Evolutionary conservation across 37 sponge, comb jelly and placozoan species (phyloP), one percentile per base, ranked within the genome.

Genomic region (Beroe forskalii): DNA sequence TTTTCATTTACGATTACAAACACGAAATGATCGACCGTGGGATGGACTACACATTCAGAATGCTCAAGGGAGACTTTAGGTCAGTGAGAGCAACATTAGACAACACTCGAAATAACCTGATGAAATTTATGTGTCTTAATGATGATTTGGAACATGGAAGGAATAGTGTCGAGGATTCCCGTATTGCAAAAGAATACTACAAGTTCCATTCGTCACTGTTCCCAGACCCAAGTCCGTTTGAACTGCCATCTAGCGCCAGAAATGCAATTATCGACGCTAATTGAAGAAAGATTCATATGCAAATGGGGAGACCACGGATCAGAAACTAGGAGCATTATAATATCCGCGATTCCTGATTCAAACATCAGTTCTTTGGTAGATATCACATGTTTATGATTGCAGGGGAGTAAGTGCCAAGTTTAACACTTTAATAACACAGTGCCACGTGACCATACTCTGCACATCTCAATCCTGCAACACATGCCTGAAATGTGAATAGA

Each of bases 111-210:
- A 91, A 90, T 40, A 27, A 92, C 22, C 89, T 30, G 63, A 94
- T 92, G 92, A 99, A 99, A 91, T 99, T 99, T 91, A 96, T 99
- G 33, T 99, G 99, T 62, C 90, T 99, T 63, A 99, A 99, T 76
- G 99, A 99, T 90, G 95, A 99, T 72, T 94, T 99, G 61, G 91
- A 99, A 75, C 99, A 99, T 67, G 36, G 62, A 22, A 91, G 90
- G 55, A 6, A 6, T n/a, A 92, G 92, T 48, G 91, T 89, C 12
- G 96, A 95, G 0, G 62, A 91, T 0, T 3, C 94, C 83, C 94
- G 35, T 1, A 25, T 23, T n/a, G n/a, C 1, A 22, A 25, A 44
- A 1, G n/a, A 28, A 48, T 42, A 33, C 38, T 14, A 32, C 12
- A 97, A 99, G 25, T 96, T 96, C 90, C 95, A 94, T 32, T 93